Percentiles rank a stretch among this genome's conserved stretches.
Evolutionary conservation across 2,113 vertebrate genomes (phyloP).

Genomic region (Pterocles burchelli): DNA sequence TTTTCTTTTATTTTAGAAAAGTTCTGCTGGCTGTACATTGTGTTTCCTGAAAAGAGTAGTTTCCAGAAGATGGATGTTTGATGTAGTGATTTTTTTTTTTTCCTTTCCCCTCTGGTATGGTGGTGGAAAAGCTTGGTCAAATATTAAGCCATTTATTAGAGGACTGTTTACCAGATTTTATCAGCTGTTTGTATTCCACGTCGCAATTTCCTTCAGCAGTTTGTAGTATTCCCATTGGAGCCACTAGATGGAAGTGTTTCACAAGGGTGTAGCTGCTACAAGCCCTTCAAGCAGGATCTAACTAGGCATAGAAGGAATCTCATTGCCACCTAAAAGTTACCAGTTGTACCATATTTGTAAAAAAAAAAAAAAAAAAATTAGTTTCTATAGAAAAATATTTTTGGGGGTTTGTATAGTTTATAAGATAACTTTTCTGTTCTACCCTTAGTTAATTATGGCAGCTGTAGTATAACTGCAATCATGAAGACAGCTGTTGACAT

Average conservation of each 20-base stretch:
- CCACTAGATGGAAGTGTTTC: constrained; percentile 70
- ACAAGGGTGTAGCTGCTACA: neutral
- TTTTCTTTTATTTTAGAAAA: neutral
- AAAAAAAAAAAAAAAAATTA: neutral
- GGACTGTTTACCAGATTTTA: neutral
- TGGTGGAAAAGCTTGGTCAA: neutral
- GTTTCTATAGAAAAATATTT: neutral
- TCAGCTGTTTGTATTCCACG: fast-evolving
- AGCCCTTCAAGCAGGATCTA: neutral
- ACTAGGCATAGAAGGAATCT: neutral
- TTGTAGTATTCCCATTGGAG: neutral
- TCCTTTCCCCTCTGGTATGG: neutral
- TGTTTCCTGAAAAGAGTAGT: neutral
- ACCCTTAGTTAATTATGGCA: neutral
- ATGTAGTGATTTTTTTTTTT: neutral
- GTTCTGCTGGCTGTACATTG: neutral
- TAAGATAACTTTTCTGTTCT: fast-evolving
- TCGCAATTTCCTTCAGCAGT: neutral
- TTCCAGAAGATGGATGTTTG: neutral
- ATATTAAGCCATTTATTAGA: neutral
- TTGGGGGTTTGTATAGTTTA: neutral
- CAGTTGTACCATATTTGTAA: fast-evolving
- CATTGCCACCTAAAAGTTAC: neutral
- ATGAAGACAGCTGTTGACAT: neutral
- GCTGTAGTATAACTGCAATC: neutral